Conservation (phyloP, 2,888 invertebrate genomes). For the Monoplex corrugatus region DNA sequence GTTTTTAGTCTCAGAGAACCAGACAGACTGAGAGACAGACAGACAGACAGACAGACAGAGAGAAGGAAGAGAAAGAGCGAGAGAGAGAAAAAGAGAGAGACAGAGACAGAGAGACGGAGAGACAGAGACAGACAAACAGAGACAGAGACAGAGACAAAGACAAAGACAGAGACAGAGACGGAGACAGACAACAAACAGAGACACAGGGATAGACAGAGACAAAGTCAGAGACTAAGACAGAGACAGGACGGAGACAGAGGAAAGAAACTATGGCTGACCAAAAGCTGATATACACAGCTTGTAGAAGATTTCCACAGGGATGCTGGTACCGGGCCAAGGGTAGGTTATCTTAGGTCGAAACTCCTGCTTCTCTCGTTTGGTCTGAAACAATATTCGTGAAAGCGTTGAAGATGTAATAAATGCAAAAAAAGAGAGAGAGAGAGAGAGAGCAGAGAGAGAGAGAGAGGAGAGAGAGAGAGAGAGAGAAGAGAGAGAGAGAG, state of each 20-base stretch:
- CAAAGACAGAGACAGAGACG: neutral
- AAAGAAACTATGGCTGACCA: constrained; percentile 27
- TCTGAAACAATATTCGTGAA: constrained; percentile 39
- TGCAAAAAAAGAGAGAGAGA: too few relatives aligned
- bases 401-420: neutral
- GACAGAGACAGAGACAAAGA: neutral
- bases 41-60: constrained; percentile 4
- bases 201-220: too few relatives aligned
- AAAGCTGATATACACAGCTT: constrained; percentile 8
- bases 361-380: constrained; percentile 30
- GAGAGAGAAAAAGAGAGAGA: too few relatives aligned
- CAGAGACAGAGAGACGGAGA: too few relatives aligned
- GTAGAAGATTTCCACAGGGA: constrained; percentile 29
- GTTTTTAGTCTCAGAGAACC: too few relatives aligned
- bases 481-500: too few relatives aligned
- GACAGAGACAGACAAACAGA: too few relatives aligned
- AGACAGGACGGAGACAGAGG: neutral
- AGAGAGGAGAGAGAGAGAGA: too few relatives aligned
- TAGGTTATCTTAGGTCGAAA: constrained; percentile 48
- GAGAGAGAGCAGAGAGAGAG: too few relatives aligned
- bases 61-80: neutral
- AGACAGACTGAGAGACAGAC: neutral
- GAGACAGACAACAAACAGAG: neutral
- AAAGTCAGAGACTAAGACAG: constrained; percentile 28
- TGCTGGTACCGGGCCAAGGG: constrained; percentile 49